Evolutionary conservation across 2,797 vertebrate genomes (phyloP).

Genomic region (Rhinatrema bivittatum): DNA sequence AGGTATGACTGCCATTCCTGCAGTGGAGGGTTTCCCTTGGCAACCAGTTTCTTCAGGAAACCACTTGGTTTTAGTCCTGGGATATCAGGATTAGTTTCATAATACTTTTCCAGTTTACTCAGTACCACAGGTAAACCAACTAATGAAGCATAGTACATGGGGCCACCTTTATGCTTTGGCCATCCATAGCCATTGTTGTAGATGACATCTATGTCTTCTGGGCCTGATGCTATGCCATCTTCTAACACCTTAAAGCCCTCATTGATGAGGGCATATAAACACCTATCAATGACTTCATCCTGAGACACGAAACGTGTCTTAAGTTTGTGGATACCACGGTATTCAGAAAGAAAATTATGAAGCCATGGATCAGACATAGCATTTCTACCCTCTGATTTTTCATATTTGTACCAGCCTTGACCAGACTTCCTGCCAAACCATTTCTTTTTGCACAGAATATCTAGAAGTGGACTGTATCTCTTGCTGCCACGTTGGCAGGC

Average conservation of each 20-base stretch:
- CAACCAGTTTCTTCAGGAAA: conserved; percentile 72
- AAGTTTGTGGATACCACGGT: conserved; percentile 61
- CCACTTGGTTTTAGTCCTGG: conserved; percentile 64
- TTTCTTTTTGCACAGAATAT: conserved; percentile 76
- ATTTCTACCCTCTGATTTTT: conserved; percentile 56
- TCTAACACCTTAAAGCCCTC: conserved; percentile 80
- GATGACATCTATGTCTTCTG: conserved; percentile 81
- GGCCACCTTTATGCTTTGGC: conserved; percentile 77
- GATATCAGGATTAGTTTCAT: conserved; percentile 64
- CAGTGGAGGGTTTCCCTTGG: conserved; percentile 70
- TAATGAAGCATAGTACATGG: conserved; percentile 80
- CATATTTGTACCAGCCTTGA: conserved; percentile 81
- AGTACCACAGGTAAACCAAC: conserved; percentile 68
- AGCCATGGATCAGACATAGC: conserved; percentile 74
- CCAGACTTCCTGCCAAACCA: conserved; percentile 82
- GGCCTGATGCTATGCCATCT: conserved; percentile 71
- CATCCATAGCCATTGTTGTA: conserved; percentile 83
- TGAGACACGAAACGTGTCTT: conserved; percentile 43
- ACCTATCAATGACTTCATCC: conserved; percentile 81
- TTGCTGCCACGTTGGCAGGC: conserved; percentile 42
- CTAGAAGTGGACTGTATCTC: conserved; percentile 79
- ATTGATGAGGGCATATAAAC: conserved; percentile 73
- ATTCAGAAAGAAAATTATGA: conserved; percentile 62
- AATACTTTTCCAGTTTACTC: conserved; percentile 71
- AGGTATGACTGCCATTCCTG: conserved; percentile 66